Evolutionary conservation across 2,888 invertebrate species (phyloP), one percentile per base, ranked within the genome.

Genomic region (Eupithecia vulgata): DNA sequence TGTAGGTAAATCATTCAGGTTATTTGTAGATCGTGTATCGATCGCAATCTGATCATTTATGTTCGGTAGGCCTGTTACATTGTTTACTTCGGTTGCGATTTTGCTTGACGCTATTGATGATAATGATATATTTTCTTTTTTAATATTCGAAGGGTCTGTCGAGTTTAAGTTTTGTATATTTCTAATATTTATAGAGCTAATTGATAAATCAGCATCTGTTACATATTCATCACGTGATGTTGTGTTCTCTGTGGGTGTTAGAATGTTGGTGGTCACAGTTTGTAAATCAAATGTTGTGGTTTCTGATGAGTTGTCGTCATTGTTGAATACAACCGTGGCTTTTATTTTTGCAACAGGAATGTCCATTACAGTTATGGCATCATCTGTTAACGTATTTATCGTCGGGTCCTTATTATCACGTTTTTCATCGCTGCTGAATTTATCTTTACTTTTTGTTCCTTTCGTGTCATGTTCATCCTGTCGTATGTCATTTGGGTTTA

Each of bases 401-500:
- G 52, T 21, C n/a, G 21, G 12, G 10, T 21, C n/a, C 8, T 10
- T 21, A 52, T 21, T 3, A 21, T 52, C 12, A 21, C 25, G 59
- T 70, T 64, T 67, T 0, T 45, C 40, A 57, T 75, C 72, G 64
- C 67, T 69, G 13, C 34, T 67, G 62, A 75, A 70, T 15, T 30
- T 71, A 15, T 67, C 48, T 69, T 64, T 74, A 30, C 35, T 67
- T 45, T 40, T 71, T 1, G 62, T 67, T 42, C 62, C 25, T 75
- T 64, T 72, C 13, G 66, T 10, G 10, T 52, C 76, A 64, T 75
- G 52, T 74, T 75, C 78, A 13, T 25, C 69, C 25, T 67, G 64
- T 48, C 75, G 79, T 25, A 77, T 78, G 68, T 83, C 78, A 74
- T 84, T 82, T 6, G 77, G 71, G 74, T 78, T 81, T 68, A 79